phyloP scores from a whole-genome alignment of 2,888 invertebrate genomes.

The Troides oblongomaculatus region DNA sequence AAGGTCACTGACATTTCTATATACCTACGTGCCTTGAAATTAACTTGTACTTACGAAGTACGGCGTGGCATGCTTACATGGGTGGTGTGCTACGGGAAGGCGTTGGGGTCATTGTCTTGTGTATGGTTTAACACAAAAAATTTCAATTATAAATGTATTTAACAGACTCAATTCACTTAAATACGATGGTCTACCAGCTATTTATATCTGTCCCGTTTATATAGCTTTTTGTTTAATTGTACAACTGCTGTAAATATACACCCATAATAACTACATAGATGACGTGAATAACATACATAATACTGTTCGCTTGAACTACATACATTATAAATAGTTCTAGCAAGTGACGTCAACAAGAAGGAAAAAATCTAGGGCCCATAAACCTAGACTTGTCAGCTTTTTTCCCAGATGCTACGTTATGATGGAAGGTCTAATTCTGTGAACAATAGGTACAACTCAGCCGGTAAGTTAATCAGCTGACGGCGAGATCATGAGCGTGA shows the following conservation, averaged over 20 bases:
- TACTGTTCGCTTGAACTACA: background rate
- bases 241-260: background rate
- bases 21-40: slow-evolving; percentile 41
- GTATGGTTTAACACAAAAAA: slow-evolving; percentile 4
- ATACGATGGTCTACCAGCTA: background rate
- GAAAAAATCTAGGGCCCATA: slow-evolving; percentile 7
- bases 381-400: slow-evolving; percentile 12
- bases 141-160: slow-evolving; percentile 1
- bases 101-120: slow-evolving; percentile 23
- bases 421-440: slow-evolving; percentile 29
- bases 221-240: background rate
- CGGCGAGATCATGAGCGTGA: slow-evolving; percentile 51
- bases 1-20: slow-evolving; percentile 65
- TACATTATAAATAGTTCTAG: background rate
- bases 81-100: slow-evolving; percentile 17
- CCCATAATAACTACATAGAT: background rate
- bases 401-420: slow-evolving; percentile 22
- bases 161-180: background rate
- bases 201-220: background rate
- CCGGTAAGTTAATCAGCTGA: slow-evolving; percentile 47
- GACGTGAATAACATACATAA: background rate
- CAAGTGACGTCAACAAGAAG: slow-evolving; percentile 10
- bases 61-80: slow-evolving; percentile 12
- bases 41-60: slow-evolving; percentile 29
- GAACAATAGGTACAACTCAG: slow-evolving; percentile 41